Evolutionary conservation across 2,113 vertebrate species (phyloP).

Genomic region (Coptodon bakossiorum): DNA sequence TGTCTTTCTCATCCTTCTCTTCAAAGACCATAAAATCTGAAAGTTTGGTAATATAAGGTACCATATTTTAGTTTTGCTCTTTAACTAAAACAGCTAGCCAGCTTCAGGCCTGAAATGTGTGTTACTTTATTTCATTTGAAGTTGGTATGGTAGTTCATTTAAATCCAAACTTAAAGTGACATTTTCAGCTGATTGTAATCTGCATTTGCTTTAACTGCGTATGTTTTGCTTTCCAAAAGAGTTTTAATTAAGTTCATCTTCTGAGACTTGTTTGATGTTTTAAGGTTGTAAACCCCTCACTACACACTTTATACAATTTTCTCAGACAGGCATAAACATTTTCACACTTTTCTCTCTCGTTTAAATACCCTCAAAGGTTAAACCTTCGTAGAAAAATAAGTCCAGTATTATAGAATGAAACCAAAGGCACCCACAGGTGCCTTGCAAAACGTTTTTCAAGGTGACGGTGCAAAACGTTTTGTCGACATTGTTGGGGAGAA

Average conservation of each 20-base stretch:
- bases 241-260: neutral
- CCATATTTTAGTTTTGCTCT: neutral
- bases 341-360: neutral
- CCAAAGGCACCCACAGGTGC: neutral
- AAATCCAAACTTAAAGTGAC: neutral
- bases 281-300: neutral
- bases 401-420: neutral
- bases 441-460: neutral
- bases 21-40: neutral
- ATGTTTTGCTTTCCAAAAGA: neutral
- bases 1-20: neutral
- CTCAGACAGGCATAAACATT: no score
- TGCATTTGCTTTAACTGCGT: neutral
- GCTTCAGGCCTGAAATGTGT: neutral
- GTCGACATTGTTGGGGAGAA: neutral
- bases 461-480: accelerated
- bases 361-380: neutral
- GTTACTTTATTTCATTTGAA: neutral
- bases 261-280: neutral
- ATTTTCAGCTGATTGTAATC: neutral
- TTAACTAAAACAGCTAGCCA: neutral
- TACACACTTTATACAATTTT: neutral
- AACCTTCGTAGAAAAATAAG: neutral
- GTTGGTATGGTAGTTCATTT: neutral
- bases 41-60: neutral